These are phyloP conservation scores for Aethina tumida DNA, from an alignment of 1,140 invertebrate genomes.

Conservation along the genomic window DNA sequence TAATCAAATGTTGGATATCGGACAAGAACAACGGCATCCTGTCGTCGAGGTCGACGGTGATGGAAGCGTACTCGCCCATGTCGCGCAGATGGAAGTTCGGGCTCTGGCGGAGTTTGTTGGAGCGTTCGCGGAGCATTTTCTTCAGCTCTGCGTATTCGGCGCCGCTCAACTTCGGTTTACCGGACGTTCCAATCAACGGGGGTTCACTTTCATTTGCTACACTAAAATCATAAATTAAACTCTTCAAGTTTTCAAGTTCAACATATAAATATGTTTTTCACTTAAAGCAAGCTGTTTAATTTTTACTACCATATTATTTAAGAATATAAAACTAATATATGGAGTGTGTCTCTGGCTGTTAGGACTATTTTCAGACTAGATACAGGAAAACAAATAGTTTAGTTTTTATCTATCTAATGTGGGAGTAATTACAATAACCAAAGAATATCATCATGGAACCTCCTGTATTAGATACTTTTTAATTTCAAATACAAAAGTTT, in stretches of 20 bases:
- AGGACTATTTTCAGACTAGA: too few relatives aligned
- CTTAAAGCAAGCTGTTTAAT: slow-evolving; percentile 1
- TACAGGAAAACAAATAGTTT: too few relatives aligned
- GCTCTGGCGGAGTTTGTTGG: slow-evolving; percentile 37
- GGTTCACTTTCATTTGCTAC: not conserved
- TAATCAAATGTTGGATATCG: slow-evolving; percentile 72
- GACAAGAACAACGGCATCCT: slow-evolving; percentile 68
- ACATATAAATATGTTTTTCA: not conserved
- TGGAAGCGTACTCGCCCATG: slow-evolving; percentile 49
- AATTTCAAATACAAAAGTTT: too few relatives aligned
- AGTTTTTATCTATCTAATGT: too few relatives aligned
- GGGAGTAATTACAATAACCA: too few relatives aligned
- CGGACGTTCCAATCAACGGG: slow-evolving; percentile 7
- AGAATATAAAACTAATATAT: too few relatives aligned
- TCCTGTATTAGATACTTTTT: too few relatives aligned
- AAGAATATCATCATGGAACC: too few relatives aligned
- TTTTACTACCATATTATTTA: not conserved
- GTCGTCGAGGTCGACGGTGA: slow-evolving; percentile 40
- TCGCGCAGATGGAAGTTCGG: slow-evolving; percentile 44
- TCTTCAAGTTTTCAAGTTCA: not conserved
- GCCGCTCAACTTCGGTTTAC: slow-evolving; percentile 33
- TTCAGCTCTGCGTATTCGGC: slow-evolving; percentile 46
- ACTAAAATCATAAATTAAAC: not conserved
- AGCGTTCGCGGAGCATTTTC: slow-evolving; percentile 44
- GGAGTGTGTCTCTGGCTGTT: too few relatives aligned